Conservation (phyloP, 1,140 invertebrate genomes). For the Penaeus indicus region DNA sequence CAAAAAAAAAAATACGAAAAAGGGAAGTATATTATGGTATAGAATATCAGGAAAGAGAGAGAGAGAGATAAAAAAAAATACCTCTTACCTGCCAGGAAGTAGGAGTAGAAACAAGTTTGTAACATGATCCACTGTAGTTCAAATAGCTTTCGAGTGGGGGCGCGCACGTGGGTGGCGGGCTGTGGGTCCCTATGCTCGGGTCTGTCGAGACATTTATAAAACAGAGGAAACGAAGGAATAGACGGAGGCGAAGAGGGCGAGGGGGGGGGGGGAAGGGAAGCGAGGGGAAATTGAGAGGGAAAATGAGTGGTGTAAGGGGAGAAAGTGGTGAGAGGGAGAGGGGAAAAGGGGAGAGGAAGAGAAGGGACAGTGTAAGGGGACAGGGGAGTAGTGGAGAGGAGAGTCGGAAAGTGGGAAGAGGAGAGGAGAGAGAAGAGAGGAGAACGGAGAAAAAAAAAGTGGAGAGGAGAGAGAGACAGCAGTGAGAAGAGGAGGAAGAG, state of each 20-base stretch:
- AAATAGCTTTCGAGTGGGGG: slow-evolving; percentile 4
- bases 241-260: background rate
- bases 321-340: background rate
- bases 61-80: background rate
- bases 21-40: too few relatives aligned
- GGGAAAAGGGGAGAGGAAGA: too few relatives aligned
- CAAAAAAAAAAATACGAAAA: too few relatives aligned
- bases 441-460: too few relatives aligned
- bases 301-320: too few relatives aligned
- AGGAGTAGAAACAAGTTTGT: background rate
- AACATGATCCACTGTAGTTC: slow-evolving; percentile 23
- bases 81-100: slow-evolving; percentile 32
- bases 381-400: too few relatives aligned
- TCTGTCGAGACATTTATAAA: background rate
- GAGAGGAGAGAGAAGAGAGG: too few relatives aligned
- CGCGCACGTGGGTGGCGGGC: background rate
- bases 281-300: background rate
- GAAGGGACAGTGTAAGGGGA: too few relatives aligned
- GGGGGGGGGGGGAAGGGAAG: background rate
- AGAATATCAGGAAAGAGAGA: background rate
- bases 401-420: too few relatives aligned
- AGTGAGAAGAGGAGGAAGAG: too few relatives aligned
- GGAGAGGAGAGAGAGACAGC: too few relatives aligned
- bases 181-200: background rate
- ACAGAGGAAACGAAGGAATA: background rate